A percentile compares a stretch with the other conserved stretches of the same genome.
phyloP scores from a whole-genome alignment of 2,888 invertebrate genomes.

The Thymelicus sylvestris region DNA sequence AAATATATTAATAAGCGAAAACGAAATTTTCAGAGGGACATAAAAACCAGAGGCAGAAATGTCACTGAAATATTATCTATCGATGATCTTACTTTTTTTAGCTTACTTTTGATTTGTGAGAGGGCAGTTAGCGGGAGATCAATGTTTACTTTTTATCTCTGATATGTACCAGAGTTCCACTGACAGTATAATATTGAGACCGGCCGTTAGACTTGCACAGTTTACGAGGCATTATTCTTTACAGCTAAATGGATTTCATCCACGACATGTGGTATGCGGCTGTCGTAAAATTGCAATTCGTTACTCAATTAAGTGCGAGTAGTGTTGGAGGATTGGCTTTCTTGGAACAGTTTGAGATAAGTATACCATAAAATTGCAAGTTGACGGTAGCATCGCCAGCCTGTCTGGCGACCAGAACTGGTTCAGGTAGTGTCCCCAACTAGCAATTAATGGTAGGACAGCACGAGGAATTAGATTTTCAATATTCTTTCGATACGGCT shows the following conservation, averaged over 20 bases:
- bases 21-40: no score
- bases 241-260: conserved; percentile 8
- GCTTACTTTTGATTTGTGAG: no score
- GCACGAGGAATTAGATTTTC: not conserved
- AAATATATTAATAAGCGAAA: no score
- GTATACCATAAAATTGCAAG: conserved; percentile 38
- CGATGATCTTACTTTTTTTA: no score
- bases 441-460: not conserved
- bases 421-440: conserved; percentile 39
- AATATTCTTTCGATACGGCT: not conserved
- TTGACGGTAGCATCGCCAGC: conserved; percentile 44
- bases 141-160: no score
- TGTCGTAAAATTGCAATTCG: conserved; percentile 35
- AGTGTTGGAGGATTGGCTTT: conserved; percentile 30
- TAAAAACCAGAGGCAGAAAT: no score
- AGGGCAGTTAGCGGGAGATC: no score
- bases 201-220: not conserved
- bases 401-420: conserved; percentile 52
- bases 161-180: no score
- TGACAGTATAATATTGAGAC: no score
- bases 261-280: conserved; percentile 23
- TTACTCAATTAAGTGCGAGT: conserved; percentile 33
- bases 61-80: no score
- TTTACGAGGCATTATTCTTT: conserved; percentile 21
- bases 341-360: conserved; percentile 41